Evolutionary conservation across 2,888 invertebrate species (phyloP).

Genomic region (Lasioglossum calceatum): DNA sequence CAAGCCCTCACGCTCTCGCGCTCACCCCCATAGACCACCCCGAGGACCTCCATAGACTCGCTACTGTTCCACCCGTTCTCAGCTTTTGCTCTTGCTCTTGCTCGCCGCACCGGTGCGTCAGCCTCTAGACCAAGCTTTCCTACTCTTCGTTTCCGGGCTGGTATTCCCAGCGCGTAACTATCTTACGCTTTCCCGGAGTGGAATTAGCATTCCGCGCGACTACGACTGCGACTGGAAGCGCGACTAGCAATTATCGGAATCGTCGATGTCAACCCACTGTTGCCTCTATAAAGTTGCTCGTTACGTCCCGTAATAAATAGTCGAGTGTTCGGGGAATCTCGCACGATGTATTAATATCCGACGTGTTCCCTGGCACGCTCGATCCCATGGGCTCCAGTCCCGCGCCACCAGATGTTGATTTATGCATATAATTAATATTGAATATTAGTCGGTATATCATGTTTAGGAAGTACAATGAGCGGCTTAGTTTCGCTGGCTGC

Average conservation of each 20-base stretch:
- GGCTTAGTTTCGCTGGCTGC: conserved; percentile 20
- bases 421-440: conserved; percentile 48
- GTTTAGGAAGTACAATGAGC: conserved; percentile 44
- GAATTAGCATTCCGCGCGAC: conserved; percentile 70
- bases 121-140: conserved; percentile 31
- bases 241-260: conserved; percentile 71
- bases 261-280: conserved; percentile 69
- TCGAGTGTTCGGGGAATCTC: conserved; percentile 24
- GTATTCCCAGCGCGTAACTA: conserved; percentile 64
- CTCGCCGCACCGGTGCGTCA: not conserved
- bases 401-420: conserved; percentile 43
- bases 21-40: not conserved
- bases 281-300: conserved; percentile 58
- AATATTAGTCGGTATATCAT: conserved; percentile 50
- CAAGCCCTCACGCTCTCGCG: conserved; percentile 52
- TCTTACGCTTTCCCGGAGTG: conserved; percentile 57
- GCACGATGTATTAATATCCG: conserved; percentile 50
- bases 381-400: conserved; percentile 5
- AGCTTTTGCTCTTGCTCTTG: conserved; percentile 2
- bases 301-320: conserved; percentile 58
- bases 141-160: conserved; percentile 49
- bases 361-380: not conserved
- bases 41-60: not conserved
- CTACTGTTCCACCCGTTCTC: not conserved
- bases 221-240: conserved; percentile 42